Conservation (phyloP, 2,888 invertebrate genomes). For the Plusia festucae region DNA sequence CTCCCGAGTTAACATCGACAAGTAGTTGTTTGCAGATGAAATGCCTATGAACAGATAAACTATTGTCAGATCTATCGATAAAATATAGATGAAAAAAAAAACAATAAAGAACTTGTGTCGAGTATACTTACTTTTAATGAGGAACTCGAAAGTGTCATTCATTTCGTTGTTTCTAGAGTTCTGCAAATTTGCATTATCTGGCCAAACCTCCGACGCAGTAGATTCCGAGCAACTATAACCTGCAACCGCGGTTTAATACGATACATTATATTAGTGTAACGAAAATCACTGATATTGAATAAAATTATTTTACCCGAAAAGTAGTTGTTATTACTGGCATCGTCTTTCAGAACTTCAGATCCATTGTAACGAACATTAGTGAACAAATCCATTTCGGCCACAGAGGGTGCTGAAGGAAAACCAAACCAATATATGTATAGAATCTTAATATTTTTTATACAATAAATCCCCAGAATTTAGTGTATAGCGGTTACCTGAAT, state of each 20-base stretch:
- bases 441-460: background rate
- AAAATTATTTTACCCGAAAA: conserved; percentile 31
- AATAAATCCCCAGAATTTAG: too few species aligned
- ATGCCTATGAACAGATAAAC: conserved; percentile 67
- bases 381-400: conserved; percentile 79
- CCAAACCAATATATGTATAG: background rate
- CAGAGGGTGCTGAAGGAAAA: conserved; percentile 67
- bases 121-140: conserved; percentile 78
- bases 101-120: too few species aligned
- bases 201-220: conserved; percentile 59
- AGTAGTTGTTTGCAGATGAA: conserved; percentile 82
- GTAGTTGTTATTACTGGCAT: conserved; percentile 59
- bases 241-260: conserved; percentile 19
- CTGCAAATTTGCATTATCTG: conserved; percentile 61
- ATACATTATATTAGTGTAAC: background rate
- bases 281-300: too few species aligned
- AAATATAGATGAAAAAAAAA: conserved; percentile 6
- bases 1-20: conserved; percentile 83
- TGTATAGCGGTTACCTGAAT: conserved; percentile 77
- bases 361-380: conserved; percentile 86
- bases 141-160: conserved; percentile 81
- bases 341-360: conserved; percentile 77
- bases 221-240: conserved; percentile 54
- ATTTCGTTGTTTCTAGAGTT: conserved; percentile 70
- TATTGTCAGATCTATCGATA: too few species aligned